A percentile compares a stretch with the other conserved stretches of the same genome.
phyloP scores from a whole-genome alignment of 1,140 invertebrate genomes.

The Probaryconus sp. region DNA sequence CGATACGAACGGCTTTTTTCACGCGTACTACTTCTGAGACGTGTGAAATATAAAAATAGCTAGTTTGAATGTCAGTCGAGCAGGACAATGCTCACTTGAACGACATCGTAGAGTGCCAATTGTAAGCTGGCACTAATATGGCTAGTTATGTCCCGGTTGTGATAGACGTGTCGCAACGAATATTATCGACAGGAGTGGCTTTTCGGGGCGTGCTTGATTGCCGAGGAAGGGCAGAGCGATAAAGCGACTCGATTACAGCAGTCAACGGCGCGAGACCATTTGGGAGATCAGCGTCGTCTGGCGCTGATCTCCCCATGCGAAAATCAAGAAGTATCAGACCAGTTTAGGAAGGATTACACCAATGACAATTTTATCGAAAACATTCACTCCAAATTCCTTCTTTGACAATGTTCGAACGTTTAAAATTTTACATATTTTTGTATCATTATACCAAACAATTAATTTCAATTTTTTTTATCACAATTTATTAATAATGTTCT shows the following conservation, averaged over 20 bases:
- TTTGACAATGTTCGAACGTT: too few relatives aligned
- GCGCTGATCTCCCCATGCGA: slow-evolving; percentile 9
- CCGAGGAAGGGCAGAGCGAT: slow-evolving; percentile 58
- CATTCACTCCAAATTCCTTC: too few relatives aligned
- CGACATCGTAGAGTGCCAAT: slow-evolving; percentile 44
- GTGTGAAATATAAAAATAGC: slow-evolving; percentile 39
- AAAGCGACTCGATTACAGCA: slow-evolving; percentile 54
- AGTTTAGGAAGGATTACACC: background rate
- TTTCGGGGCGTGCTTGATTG: slow-evolving; percentile 62
- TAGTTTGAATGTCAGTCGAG: slow-evolving; percentile 29
- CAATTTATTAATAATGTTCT: too few relatives aligned
- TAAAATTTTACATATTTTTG: too few relatives aligned
- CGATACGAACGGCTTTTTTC: too few relatives aligned
- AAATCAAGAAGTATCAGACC: background rate
- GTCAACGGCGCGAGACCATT: slow-evolving; percentile 46
- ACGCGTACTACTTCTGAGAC: slow-evolving; percentile 23
- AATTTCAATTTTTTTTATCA: too few relatives aligned
- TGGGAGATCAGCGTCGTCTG: slow-evolving; percentile 10
- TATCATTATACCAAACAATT: too few relatives aligned
- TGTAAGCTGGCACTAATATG: slow-evolving; percentile 45
- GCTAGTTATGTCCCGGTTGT: slow-evolving; percentile 46
- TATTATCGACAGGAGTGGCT: slow-evolving; percentile 63
- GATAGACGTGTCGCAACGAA: slow-evolving; percentile 61
- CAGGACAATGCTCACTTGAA: slow-evolving; percentile 31
- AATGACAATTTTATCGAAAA: background rate